Conservation (phyloP, 2,113 vertebrate genomes). For the Archilochus colubris region DNA sequence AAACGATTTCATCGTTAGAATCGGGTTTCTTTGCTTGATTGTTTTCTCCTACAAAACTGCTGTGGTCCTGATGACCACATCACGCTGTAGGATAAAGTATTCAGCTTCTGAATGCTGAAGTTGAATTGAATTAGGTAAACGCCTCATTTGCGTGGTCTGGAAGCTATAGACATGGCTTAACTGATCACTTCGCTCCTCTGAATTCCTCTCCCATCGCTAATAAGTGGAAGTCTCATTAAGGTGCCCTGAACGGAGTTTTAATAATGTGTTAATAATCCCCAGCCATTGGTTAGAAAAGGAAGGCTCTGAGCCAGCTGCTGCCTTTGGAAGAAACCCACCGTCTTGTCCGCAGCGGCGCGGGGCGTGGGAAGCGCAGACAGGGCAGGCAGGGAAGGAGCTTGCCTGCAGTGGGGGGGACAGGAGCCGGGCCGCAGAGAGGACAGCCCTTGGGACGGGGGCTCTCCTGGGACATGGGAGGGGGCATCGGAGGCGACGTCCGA, state of each 20-base stretch:
- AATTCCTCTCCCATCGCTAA: not conserved
- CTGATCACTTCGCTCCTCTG: not conserved
- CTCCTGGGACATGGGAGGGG: not conserved
- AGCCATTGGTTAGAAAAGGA: not conserved
- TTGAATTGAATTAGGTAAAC: not conserved
- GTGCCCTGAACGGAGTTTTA: slow-evolving; percentile 31
- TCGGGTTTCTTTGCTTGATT: not conserved
- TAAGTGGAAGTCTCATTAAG: slow-evolving; percentile 32
- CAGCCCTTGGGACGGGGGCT: not conserved
- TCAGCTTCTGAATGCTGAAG: not conserved
- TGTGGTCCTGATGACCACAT: not conserved
- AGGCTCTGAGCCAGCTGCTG: not conserved
- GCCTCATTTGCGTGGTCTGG: not conserved
- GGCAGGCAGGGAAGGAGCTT: not conserved
- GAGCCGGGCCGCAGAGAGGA: not conserved
- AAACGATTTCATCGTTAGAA: not conserved
- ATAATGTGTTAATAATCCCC: slow-evolving; percentile 42
- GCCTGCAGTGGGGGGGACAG: not conserved
- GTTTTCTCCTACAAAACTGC: not conserved
- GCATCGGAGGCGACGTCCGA: not conserved
- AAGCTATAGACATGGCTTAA: not conserved
- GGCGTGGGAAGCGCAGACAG: not conserved
- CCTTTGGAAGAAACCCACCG: too few species aligned
- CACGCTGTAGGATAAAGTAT: not conserved
- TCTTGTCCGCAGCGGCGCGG: not conserved